These are phyloP conservation scores for Coenonympha arcania DNA, from an alignment of 2,888 invertebrate genomes.

Conservation along the genomic window DNA sequence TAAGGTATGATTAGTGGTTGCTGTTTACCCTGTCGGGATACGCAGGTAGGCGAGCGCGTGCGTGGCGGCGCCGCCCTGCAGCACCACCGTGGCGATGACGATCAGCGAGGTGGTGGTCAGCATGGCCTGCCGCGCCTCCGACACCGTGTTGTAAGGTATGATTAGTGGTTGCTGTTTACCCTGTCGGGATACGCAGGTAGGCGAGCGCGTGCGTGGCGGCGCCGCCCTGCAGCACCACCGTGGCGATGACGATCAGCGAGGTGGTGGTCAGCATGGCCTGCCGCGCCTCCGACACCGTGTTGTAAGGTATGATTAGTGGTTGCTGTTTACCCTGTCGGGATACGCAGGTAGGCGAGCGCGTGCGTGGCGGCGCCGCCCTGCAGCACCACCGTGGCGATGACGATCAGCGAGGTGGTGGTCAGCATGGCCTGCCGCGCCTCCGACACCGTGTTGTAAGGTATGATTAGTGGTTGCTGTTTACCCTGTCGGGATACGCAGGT, in stretches of 20 bases:
- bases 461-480: conserved; percentile 27
- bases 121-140: conserved; percentile 93
- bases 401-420: conserved; percentile 96
- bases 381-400: conserved; percentile 95
- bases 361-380: conserved; percentile 96
- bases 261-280: conserved; percentile 97
- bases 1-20: not conserved
- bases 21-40: conserved; percentile 86
- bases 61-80: conserved; percentile 95
- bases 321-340: conserved; percentile 82
- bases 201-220: conserved; percentile 92
- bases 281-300: conserved; percentile 92
- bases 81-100: conserved; percentile 95
- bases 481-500: conserved; percentile 95
- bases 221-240: conserved; percentile 97
- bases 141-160: conserved; percentile 92
- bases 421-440: conserved; percentile 94
- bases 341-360: conserved; percentile 92
- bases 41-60: conserved; percentile 94
- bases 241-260: conserved; percentile 94
- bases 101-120: conserved; percentile 96
- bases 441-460: conserved; percentile 94
- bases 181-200: conserved; percentile 96
- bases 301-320: conserved; percentile 53
- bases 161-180: conserved; percentile 36